Percentiles rank a stretch among this genome's conserved stretches.
phyloP scores from a whole-genome alignment of 2,888 invertebrate genomes.

The Dorcus parallelipipedus region DNA sequence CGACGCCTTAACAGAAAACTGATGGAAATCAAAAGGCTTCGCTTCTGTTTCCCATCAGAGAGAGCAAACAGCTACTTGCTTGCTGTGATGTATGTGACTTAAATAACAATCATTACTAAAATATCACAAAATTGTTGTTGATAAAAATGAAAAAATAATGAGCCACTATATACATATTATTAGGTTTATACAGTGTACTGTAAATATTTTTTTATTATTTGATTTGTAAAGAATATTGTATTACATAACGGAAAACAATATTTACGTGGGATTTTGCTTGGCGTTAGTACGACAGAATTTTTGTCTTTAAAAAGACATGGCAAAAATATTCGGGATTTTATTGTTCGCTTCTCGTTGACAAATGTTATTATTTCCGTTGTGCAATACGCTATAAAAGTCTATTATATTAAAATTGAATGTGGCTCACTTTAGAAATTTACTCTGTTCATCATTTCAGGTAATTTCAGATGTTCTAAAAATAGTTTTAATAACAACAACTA shows the following conservation, averaged over 20 bases:
- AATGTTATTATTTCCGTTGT: constrained; percentile 12
- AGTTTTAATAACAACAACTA: constrained; percentile 49
- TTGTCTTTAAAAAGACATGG: too few relatives aligned
- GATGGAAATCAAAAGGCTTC: constrained; percentile 27
- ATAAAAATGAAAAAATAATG: constrained; percentile 54
- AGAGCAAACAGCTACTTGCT: constrained; percentile 42
- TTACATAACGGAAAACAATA: background rate
- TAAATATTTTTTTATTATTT: constrained; percentile 24
- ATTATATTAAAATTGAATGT: constrained; percentile 24
- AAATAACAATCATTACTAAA: constrained; percentile 57
- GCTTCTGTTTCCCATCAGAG: constrained; percentile 35
- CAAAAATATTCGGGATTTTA: too few relatives aligned
- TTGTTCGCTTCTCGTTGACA: background rate
- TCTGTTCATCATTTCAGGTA: constrained; percentile 46
- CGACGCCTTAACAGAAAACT: constrained; percentile 30
- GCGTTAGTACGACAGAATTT: constrained; percentile 2
- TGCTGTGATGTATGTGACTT: constrained; percentile 51
- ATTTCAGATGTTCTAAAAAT: constrained; percentile 47
- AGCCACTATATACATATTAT: constrained; percentile 47
- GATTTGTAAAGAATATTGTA: constrained; percentile 11
- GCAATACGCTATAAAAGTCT: constrained; percentile 20
- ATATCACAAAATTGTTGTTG: constrained; percentile 57
- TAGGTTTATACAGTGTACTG: constrained; percentile 33
- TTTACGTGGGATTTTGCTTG: background rate
- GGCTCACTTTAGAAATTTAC: constrained; percentile 34